Base-by-base conservation (phyloP, 1,140 invertebrate species). In the Phymorhynchus buccinoides region DNA sequence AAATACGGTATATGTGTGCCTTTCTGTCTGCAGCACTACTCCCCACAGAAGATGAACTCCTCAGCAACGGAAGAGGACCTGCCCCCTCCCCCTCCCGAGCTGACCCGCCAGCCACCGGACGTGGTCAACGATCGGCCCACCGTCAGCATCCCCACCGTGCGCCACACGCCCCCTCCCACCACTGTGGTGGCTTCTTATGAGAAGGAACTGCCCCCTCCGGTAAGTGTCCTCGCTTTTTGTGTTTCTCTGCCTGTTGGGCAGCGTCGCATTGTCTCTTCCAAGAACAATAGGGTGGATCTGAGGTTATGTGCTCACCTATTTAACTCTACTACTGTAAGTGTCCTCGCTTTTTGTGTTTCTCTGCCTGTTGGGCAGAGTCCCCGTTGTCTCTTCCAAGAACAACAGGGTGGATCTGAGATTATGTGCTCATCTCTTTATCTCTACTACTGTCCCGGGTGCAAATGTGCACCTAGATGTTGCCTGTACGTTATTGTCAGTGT, bases 81-180 rank as follows among this genome's bases (percentile, higher is more conserved):
- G 37, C 90, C 90, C 52, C 90, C 89, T n/a, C 90, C 90, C 56
- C 90, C 90, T 71, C 89, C 89, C 62, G 88, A 89, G 56, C 68
- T 87, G 41, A n/a, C 83, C n/a, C 87, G 88, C 66, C 68, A 66
- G 6, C 75, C 85, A 3, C 75, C 41, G 22, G 75, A 80, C 27
- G 42, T 84, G 6, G 83, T 80, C 39, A 62, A 56, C 18, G 87
- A 87, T 48, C 75, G 39, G 52, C 88, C 87, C 84, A 52, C 82
- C 18, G 81, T 81, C 41, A 83, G 44, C 14, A 42, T 77, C 62
- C 62, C 68, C 42, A 44, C 84, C 37, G 62, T 79, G 42, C 83
- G 27, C 12, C 42, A 44, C 66, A 87, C 87, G 80, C 52, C 82
- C 41, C 35, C 84, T 22, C 37, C 80, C 27, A 44, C 62, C 80